Base-by-base conservation (phyloP, 2,797 vertebrate genomes). In the Phrynocephalus guinanensis region DNA sequence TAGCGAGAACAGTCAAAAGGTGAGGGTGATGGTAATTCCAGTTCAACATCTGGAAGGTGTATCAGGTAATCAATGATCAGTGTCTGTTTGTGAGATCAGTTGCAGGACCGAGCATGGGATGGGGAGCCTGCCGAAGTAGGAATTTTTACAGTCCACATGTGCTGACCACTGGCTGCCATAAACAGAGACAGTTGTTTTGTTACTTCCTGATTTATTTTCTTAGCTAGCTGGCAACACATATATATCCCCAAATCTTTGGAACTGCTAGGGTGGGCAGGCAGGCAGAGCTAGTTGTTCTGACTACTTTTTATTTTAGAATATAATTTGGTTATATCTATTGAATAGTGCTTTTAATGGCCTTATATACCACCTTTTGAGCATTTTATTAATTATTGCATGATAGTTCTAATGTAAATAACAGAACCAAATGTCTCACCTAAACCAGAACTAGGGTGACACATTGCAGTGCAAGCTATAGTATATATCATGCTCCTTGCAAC, bases 341-440 rank as follows among this genome's bases (percentile, higher is more conserved):
- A 5, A 66, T 66, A 30, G 8, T 60, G 30, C 8, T 86, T 88
- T 83, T n/a, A 78, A 87, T 89, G 52, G 90, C 56, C 63, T 82
- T 7, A 24, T 66, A 75, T 38, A 22, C 3, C 18, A 63, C 52
- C 22, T 60, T 56, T 52, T 70, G 38, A 71, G 52, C 52, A 22
- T 79, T 50, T 79, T 79, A 52, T 70, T 33, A n/a, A 48, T 24
- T 75, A 5, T 44, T 48, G 33, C 18, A 26, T 66, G 16, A 26
- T 30, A 18, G 5, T 7, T 80, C 33, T 33, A 18, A 8, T 3
- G 63, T 28, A 70, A 30, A 7, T 10, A 15, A 28, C 5, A 28
- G 28, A 82, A 20, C 26, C 13, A 68, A n/a, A 26, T 76, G 22
- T 18, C 33, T 67, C 70, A 22, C 24, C 67, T 82, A 20, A 56